phyloP scores from a whole-genome alignment of 2,797 vertebrate species.

The Catamblyrhynchus diadema region DNA sequence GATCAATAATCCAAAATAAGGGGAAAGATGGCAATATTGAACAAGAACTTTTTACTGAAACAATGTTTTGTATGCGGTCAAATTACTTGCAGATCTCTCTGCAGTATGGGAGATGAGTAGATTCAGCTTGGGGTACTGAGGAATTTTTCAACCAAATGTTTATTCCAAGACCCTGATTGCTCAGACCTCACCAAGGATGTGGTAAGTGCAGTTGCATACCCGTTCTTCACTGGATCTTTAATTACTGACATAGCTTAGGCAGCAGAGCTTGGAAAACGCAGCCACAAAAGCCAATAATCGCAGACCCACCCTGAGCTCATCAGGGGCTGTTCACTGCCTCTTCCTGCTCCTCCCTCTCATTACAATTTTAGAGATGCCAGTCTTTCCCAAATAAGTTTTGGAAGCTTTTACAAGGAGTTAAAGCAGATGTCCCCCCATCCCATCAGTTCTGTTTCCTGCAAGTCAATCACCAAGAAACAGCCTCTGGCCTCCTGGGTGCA shows the following conservation, averaged over 20 bases:
- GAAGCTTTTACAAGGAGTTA: background rate
- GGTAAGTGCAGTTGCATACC: background rate
- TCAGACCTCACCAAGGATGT: background rate
- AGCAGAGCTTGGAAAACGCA: background rate
- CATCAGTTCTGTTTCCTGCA: background rate
- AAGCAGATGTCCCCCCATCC: background rate
- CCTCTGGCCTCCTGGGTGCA: background rate
- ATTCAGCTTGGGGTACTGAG: background rate
- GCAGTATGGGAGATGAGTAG: background rate
- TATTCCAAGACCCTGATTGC: background rate
- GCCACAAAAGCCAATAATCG: background rate
- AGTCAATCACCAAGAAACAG: background rate
- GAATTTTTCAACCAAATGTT: constrained; percentile 18
- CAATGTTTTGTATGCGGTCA: accelerated
- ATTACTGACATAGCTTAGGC: background rate
- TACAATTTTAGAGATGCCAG: background rate
- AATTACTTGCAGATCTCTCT: background rate
- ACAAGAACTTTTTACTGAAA: background rate
- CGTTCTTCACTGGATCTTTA: background rate
- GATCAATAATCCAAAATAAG: background rate
- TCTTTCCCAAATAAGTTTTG: background rate
- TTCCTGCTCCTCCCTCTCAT: background rate
- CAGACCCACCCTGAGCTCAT: background rate
- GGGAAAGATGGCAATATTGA: background rate
- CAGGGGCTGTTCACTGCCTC: background rate